Conservation (phyloP, 2,888 invertebrate genomes). For the Lasioglossum marginatum region DNA sequence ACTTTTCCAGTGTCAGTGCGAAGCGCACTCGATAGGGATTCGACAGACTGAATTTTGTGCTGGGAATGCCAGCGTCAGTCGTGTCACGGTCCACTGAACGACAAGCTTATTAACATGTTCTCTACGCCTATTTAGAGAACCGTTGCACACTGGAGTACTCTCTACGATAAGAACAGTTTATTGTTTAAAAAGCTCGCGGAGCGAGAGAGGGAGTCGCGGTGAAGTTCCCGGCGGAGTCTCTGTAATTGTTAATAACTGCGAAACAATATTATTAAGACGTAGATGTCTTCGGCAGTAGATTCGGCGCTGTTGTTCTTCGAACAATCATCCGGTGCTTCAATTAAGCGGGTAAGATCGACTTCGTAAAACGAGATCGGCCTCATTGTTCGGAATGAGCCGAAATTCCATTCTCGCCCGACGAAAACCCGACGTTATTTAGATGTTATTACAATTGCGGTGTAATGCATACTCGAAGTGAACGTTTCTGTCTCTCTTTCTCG, state of each 20-base stretch:
- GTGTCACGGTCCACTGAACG: conserved; percentile 11
- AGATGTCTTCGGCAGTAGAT: not conserved
- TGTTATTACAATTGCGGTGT: conserved; percentile 10
- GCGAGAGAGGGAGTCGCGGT: not conserved
- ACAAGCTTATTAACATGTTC: conserved; percentile 14
- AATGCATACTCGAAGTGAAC: not conserved
- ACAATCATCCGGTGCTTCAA: not conserved
- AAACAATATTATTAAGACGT: not conserved
- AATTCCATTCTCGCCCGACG: not conserved
- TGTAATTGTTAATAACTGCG: conserved; percentile 5
- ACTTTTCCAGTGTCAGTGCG: conserved; percentile 40
- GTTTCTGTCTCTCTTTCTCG: not conserved
- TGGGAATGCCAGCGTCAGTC: conserved; percentile 12
- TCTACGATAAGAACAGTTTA: not conserved
- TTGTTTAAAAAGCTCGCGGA: conserved; percentile 8
- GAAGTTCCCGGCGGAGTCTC: not conserved
- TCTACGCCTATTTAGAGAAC: not conserved
- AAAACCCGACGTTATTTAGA: not conserved
- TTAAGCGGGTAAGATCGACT: not conserved
- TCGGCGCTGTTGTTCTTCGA: not conserved
- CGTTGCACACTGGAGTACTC: not conserved
- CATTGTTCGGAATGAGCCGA: not conserved
- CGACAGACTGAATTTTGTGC: conserved; percentile 42
- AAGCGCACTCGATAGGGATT: conserved; percentile 29
- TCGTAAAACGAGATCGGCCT: not conserved